Evolutionary conservation across 1,140 invertebrate genomes (phyloP).

Genomic region (Macrostomum lignano): DNA sequence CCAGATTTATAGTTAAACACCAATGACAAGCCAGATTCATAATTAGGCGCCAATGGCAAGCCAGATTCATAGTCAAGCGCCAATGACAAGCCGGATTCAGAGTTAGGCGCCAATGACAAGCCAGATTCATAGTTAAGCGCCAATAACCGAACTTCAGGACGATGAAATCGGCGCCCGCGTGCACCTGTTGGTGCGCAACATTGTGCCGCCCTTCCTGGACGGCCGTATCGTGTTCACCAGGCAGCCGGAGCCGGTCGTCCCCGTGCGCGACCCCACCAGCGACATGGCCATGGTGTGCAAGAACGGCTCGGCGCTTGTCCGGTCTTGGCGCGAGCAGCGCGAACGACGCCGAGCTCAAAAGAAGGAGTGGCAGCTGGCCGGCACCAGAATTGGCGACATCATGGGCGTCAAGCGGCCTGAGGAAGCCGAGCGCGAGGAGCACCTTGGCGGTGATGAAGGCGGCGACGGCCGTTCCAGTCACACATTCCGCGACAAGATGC

Average conservation of each 20-base stretch:
- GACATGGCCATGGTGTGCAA: slow-evolving; percentile 84
- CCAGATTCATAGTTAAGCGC: too few species aligned
- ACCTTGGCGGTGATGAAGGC: too few species aligned
- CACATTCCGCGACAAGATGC: too few species aligned
- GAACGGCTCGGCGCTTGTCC: slow-evolving; percentile 65
- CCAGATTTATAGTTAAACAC: too few species aligned
- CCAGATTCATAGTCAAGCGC: too few species aligned
- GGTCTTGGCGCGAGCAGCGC: slow-evolving; percentile 69
- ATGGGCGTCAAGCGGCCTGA: slow-evolving; percentile 59
- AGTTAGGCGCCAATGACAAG: too few species aligned
- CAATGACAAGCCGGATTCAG: too few species aligned
- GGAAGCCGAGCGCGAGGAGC: too few species aligned
- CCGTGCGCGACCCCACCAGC: slow-evolving; percentile 64
- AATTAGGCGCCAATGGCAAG: too few species aligned
- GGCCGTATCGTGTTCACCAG: slow-evolving; percentile 95
- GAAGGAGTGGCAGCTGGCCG: slow-evolving; percentile 92
- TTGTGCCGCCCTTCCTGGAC: slow-evolving; percentile 90
- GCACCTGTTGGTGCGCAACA: slow-evolving; percentile 83
- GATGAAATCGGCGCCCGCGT: slow-evolving; percentile 64
- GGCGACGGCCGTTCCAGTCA: too few species aligned
- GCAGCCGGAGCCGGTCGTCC: slow-evolving; percentile 79
- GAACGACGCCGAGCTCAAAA: slow-evolving; percentile 78
- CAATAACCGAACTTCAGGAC: too few species aligned
- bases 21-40: too few species aligned
- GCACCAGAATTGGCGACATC: slow-evolving; percentile 79